Conservation (phyloP, 1,140 invertebrate genomes). For the Bradysia coprophila region DNA sequence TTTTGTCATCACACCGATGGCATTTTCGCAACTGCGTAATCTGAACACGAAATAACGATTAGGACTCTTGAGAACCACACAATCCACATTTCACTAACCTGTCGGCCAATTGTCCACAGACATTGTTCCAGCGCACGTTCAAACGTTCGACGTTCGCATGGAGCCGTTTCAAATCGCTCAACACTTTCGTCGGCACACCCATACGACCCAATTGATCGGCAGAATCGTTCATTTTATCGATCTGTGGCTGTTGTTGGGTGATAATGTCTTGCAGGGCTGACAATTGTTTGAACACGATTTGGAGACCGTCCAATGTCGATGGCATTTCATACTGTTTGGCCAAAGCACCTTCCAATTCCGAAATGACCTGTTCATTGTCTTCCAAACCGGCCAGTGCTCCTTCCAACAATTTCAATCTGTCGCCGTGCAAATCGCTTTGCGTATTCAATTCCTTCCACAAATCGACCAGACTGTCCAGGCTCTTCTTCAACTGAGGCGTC, state of each 20-base stretch:
- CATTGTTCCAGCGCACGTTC: conserved; percentile 75
- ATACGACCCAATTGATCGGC: conserved; percentile 67
- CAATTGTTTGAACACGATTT: conserved; percentile 31
- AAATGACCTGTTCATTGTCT: conserved; percentile 72
- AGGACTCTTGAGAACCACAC: too few species aligned
- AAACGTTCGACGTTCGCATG: conserved; percentile 83
- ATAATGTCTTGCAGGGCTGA: conserved; percentile 55
- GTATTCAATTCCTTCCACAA: conserved; percentile 62
- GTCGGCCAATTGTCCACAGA: conserved; percentile 79
- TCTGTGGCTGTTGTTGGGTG: conserved; percentile 62
- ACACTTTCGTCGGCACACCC: conserved; percentile 39
- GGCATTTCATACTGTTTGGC: conserved; percentile 67
- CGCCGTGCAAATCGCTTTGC: conserved; percentile 20
- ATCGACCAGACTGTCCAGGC: conserved; percentile 65
- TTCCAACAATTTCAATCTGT: conserved; percentile 70
- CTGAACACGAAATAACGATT: too few species aligned
- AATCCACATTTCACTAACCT: conserved; percentile 48
- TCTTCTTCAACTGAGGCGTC: conserved; percentile 77
- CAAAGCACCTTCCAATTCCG: conserved; percentile 81
- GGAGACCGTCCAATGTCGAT: conserved; percentile 55
- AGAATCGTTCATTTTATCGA: conserved; percentile 83
- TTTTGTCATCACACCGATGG: conserved; percentile 66
- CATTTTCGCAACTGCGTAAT: conserved; percentile 66
- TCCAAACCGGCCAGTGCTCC: conserved; percentile 75
- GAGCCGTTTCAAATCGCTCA: conserved; percentile 76